Evolutionary conservation across 2,113 vertebrate species (phyloP), one percentile per base, ranked within the genome.

Genomic region (Vulpes lagopus): DNA sequence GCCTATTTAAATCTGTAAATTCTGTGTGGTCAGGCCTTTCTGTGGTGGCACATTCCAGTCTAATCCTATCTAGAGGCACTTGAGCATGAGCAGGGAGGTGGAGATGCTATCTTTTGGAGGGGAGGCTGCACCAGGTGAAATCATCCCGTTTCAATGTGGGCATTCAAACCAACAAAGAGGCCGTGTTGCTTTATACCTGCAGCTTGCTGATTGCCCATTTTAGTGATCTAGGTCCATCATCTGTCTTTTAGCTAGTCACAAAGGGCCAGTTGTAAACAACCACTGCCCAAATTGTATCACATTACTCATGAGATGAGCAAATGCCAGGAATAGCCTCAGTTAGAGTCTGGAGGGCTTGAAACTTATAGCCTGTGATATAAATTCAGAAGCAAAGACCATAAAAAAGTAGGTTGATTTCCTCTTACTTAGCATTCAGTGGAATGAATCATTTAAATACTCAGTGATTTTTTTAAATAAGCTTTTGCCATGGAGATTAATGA

Each of bases 211-310:
- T 90, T 92, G 76, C 83, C 95, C 53, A 23, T 95, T 97, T 94
- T 80, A 84, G 88, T 78, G 92, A 92, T 83, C 65, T 71, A 69
- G 76, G 83, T 78, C 81, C 91, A 88, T 96, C 79, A 49, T 87
- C 83, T 97, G 67, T 87, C 91, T 94, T 92, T 96, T 51, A 95
- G 51, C 51, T 79, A 30, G 64, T 90, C 79, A 96, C 80, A 96
- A 97, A 98, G 94, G 87, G 23, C 62, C 35, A 65, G 89, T 94
- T 97, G 84, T 97, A 96, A 95, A 96, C 69, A 97, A 90, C 49
- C 80, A 65, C 74, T 88, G 76, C 73, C 92, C 64, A 84, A 67
- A 96, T 62, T 90, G 80, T 81, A 94, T 97, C 88, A 67, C 82
- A 91, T 97, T 97, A 81, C 74, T 67, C 83, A 95, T 65, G 74